Evolutionary conservation across 1,140 invertebrate genomes (phyloP).

Genomic region (Drosophila nasuta): DNA sequence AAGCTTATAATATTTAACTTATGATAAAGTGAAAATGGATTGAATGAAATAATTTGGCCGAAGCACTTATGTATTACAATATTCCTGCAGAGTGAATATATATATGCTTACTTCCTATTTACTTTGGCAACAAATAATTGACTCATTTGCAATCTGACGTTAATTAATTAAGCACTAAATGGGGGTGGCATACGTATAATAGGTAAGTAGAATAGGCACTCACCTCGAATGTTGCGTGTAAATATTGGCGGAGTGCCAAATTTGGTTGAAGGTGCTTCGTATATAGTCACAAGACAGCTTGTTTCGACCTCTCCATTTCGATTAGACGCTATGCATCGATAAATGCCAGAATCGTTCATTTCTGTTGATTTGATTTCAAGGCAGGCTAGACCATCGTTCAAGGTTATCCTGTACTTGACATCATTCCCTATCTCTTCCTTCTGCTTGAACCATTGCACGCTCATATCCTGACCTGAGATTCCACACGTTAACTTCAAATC

Average conservation of each 20-base stretch:
- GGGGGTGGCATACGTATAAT: conserved; percentile 44
- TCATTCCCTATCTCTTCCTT: conserved; percentile 85
- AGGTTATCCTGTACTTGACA: conserved; percentile 72
- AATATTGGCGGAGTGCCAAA: conserved; percentile 84
- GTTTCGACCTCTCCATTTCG: conserved; percentile 84
- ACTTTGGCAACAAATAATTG: conserved; percentile 37
- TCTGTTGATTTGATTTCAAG: conserved; percentile 86
- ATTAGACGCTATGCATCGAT: conserved; percentile 80
- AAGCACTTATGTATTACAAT: background rate
- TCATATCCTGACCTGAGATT: conserved; percentile 92
- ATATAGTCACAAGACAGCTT: conserved; percentile 84
- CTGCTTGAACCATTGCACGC: conserved; percentile 93
- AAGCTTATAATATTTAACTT: conserved; percentile 49
- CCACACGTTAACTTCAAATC: conserved; percentile 93
- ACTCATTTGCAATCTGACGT: conserved; percentile 48
- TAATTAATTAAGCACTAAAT: conserved; percentile 58
- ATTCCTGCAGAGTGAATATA: background rate
- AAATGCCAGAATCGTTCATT: conserved; percentile 77
- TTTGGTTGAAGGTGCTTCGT: conserved; percentile 81
- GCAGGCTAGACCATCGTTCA: conserved; percentile 88
- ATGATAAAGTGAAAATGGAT: conserved; percentile 48
- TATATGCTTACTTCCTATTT: conserved; percentile 41
- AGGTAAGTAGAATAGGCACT: conserved; percentile 53
- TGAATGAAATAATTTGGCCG: conserved; percentile 1
- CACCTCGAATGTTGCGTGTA: conserved; percentile 84